Evolutionary conservation across 1,140 invertebrate genomes (phyloP).

Genomic region (Penaeus vannamei): DNA sequence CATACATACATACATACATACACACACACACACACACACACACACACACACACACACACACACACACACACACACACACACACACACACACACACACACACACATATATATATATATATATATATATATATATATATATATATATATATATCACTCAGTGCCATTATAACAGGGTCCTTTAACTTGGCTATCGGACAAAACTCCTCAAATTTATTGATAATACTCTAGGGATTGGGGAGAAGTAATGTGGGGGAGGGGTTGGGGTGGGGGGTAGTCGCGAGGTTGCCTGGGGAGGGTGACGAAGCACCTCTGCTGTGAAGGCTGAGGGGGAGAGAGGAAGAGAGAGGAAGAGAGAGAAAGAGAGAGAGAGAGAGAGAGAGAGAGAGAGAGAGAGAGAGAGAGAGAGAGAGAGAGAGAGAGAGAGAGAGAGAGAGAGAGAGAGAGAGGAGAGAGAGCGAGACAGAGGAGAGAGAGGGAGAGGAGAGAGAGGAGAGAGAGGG

Average conservation of each 20-base stretch:
- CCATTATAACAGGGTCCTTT: too few relatives aligned
- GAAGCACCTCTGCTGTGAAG: not conserved
- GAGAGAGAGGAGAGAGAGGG: not conserved
- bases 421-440: not conserved
- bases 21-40: conserved; percentile 2
- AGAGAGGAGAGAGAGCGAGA: not conserved
- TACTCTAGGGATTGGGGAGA: not conserved
- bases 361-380: not conserved
- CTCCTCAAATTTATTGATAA: not conserved
- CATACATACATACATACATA: not conserved
- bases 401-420: not conserved
- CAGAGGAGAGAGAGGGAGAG: not conserved
- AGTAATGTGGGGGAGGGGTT: not conserved
- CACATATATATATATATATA: conserved; percentile 2
- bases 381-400: not conserved
- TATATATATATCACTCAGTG: not conserved
- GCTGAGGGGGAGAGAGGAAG: not conserved
- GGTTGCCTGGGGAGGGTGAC: not conserved
- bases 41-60: conserved; percentile 24
- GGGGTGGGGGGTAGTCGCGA: not conserved
- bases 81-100: conserved; percentile 19
- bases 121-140: conserved; percentile 4
- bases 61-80: conserved; percentile 21
- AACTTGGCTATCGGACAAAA: too few relatives aligned
- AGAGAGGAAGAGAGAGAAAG: not conserved